Percentiles rank a stretch among this genome's conserved stretches.
phyloP scores from a whole-genome alignment of 2,888 invertebrate species.

The Agriopis aurantiaria region DNA sequence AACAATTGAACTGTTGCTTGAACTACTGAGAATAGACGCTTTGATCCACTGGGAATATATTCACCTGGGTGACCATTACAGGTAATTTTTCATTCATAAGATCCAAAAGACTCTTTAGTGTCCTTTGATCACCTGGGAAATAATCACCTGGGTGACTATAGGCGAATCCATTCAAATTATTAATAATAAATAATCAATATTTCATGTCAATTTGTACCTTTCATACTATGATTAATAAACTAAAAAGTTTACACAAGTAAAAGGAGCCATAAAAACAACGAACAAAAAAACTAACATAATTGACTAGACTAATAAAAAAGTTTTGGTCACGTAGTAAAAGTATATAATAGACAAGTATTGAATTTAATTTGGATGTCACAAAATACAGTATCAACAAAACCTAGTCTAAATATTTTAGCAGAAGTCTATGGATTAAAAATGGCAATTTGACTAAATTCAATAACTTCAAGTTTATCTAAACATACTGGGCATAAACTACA shows the following conservation, averaged over 20 bases:
- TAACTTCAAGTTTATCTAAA: neutral
- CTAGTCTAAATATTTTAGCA: conserved; percentile 1
- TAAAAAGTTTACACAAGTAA: neutral
- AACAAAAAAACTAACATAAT: conserved; percentile 27
- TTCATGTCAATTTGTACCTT: no score
- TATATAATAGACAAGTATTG: neutral
- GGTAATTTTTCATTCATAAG: no score
- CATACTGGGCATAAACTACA: neutral
- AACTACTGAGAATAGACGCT: no score
- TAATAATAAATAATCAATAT: no score
- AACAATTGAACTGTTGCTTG: no score
- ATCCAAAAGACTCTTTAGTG: no score
- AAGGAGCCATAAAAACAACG: conserved; percentile 25
- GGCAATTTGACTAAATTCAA: neutral
- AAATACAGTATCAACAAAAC: conserved; percentile 4
- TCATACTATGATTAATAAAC: no score
- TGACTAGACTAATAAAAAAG: conserved; percentile 41
- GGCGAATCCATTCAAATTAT: no score
- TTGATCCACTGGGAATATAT: no score
- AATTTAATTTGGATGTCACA: conserved; percentile 18
- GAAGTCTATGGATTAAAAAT: conserved; percentile 3
- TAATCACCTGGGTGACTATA: no score
- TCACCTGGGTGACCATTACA: no score
- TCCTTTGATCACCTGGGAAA: no score
- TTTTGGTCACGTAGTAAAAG: conserved; percentile 24